phyloP scores from a whole-genome alignment of 23 tunicate genomes.

The Trididemnum miniatum region DNA sequence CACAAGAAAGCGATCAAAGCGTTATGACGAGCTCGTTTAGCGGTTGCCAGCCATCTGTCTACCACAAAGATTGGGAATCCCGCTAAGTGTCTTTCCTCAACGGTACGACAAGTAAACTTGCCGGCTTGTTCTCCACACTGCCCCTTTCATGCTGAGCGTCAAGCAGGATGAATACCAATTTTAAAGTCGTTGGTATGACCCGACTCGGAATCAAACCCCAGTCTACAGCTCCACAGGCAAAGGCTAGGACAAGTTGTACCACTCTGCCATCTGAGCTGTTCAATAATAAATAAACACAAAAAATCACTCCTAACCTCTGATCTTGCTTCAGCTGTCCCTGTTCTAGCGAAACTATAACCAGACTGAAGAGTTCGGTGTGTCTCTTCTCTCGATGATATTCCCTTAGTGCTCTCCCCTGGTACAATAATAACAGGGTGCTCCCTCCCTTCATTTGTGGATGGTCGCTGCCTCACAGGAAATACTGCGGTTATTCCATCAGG shows the following conservation, averaged over 20 bases:
- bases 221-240: not conserved
- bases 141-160: too few relatives aligned
- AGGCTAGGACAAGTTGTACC: not conserved
- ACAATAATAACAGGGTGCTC: constrained; percentile 58
- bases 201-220: not conserved
- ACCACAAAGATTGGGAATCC: too few relatives aligned
- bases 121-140: too few relatives aligned
- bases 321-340: not conserved
- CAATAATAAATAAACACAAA: too few relatives aligned
- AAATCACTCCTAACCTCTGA: not conserved
- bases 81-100: too few relatives aligned
- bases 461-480: constrained; percentile 9
- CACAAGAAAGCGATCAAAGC: too few relatives aligned
- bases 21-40: too few relatives aligned
- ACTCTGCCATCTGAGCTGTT: too few relatives aligned
- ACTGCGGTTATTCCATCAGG: not conserved
- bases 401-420: constrained; percentile 42
- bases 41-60: too few relatives aligned
- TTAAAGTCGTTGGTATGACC: not conserved
- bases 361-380: not conserved
- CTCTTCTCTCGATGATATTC: not conserved
- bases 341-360: not conserved
- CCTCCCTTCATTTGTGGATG: constrained; percentile 30
- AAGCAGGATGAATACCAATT: too few relatives aligned
- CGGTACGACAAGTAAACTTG: too few relatives aligned